Evolutionary conservation across 2,888 invertebrate species (phyloP), one percentile per base, ranked within the genome.

Genomic region (Tachina lurida): DNA sequence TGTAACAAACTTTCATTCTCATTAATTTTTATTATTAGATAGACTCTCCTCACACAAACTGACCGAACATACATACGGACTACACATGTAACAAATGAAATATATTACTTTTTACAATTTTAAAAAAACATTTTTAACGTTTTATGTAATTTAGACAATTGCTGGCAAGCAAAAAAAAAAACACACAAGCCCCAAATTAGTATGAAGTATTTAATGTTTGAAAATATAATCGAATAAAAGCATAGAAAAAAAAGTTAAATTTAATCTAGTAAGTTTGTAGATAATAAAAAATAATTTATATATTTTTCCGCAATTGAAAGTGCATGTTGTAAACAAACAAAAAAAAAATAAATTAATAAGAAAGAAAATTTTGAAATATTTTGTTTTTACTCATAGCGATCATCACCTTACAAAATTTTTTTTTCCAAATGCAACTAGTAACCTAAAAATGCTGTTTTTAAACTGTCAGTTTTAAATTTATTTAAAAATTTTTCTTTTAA

Each of bases 241-340:
- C 39, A 31, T 31, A 54, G 10, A 74, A 47, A 71, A 47, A 71
- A 63, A 31, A 56, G n/a, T 63, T 10, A 17, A 71, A 76, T 79
- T 65, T 76, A 56, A 56, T 74, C 12, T 58, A 45, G 47, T 71
- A 62, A 45, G 43, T 70, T 79, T 65, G 31, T 31, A 7, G 5
- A 7, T 31, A 31, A 75, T 74, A 47, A 56, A 79, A 31, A 80
- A 68, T 39, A 19, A 45, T 60, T 62, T 54, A 56, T 41, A 70
- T 45, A 58, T 60, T 78, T 85, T 85, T 85, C 85, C 85, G 85
- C 85, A 85, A 78, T 82, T 70, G 49, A 63, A 73, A 52, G 73
- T 83, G 83, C 49, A 31, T 63, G 76, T 62, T 54, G 31, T 70
- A 45, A 78, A 78, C 54, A 39, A 54, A 31, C 4, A 65, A 41